Base-by-base conservation (phyloP, 2,113 vertebrate species). In the Apteryx mantelli region DNA sequence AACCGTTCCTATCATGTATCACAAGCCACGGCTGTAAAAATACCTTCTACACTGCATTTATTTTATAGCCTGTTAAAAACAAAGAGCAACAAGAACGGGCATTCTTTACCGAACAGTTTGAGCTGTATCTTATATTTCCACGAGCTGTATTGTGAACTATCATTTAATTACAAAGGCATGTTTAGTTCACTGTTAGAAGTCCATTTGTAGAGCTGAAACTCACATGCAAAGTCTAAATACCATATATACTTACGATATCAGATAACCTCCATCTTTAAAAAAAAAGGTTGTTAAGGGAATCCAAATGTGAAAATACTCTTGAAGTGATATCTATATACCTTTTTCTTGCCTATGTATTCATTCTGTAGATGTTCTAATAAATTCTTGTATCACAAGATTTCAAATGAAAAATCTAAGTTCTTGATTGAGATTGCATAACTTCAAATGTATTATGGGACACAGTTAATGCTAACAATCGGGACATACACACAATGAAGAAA, bases 1-100 rank as follows among this genome's bases (percentile, higher is more conserved):
- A 93, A 28, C 21, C 28, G 38, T 40, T 28, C 9, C 24, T 88
- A 80, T 70, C 24, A 0, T 25, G 50, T 77, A 75, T 83, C 75
- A 61, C 50, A 87, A 86, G 32, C 9, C 69, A 30, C 73, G 86
- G 63, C 53, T 81, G 58, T 66, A 88, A 87, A 93, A 95, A 85
- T 65, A 58, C 46, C 75, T 95, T 92, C 64, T 74, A 82, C 71
- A 30, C 46, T 82, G 81, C 46, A 85, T 95, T 91, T 85, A 79
- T 91, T 95, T 97, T 87, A 68, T 42, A 92, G 71, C 6, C 55
- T 60, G 85, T 63, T 88, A 74, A 92, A 80, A 95, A 76, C 34
- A 84, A 79, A 89, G 74, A 58, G 44, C 52, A 91, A 94, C 48
- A 91, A 85, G 63, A 95, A 69, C 0, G 0, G 25, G 13, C 58